Percentiles rank a stretch among this genome's conserved stretches.
These are phyloP conservation scores for Nomada ferruginata DNA, from an alignment of 2,888 invertebrate species.

Conservation along the genomic window DNA sequence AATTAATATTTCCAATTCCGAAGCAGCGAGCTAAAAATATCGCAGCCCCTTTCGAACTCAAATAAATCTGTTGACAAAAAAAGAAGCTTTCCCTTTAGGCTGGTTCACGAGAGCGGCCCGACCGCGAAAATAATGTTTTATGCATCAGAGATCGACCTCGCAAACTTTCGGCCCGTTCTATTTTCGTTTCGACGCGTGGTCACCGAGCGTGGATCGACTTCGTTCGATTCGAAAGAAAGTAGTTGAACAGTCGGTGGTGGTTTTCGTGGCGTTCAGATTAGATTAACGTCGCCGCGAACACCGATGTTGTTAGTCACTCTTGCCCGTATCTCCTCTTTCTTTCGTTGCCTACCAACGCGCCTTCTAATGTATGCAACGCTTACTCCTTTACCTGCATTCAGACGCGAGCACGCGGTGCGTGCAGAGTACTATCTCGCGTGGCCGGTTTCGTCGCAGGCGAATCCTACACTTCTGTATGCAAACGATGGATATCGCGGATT, in stretches of 20 bases:
- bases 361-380: conserved; percentile 48
- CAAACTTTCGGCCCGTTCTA: background rate
- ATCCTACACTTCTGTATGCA: conserved; percentile 48
- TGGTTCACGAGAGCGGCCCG: no score
- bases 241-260: background rate
- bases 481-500: conserved; percentile 54
- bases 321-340: conserved; percentile 33
- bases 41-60: no score
- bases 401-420: conserved; percentile 51
- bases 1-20: no score
- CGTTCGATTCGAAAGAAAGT: background rate
- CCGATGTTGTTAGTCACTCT: conserved; percentile 54
- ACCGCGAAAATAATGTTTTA: background rate
- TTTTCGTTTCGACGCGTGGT: background rate
- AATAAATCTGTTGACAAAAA: no score
- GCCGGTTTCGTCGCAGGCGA: conserved; percentile 40
- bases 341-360: conserved; percentile 48
- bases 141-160: no score
- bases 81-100: no score
- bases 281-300: conserved; percentile 51
- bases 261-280: conserved; percentile 39
- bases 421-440: conserved; percentile 46
- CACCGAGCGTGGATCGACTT: no score
- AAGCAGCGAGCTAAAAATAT: no score
- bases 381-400: conserved; percentile 53